Conservation (phyloP, 2,888 invertebrate genomes). For the Diploptera punctata region DNA sequence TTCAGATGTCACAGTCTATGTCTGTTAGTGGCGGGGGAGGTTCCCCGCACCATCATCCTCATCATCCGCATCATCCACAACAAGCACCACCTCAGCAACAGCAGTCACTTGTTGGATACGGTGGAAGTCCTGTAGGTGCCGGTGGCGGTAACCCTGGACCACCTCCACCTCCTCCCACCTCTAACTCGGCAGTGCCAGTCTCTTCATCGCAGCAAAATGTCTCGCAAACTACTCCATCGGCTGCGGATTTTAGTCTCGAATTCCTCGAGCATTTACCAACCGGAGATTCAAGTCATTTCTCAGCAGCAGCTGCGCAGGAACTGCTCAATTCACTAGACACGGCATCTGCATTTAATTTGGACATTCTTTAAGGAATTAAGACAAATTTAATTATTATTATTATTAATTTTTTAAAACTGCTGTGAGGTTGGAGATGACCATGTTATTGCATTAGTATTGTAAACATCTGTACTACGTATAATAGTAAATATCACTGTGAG, state of each 20-base stretch:
- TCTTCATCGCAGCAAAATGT: constrained; percentile 19
- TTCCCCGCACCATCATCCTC: constrained; percentile 47
- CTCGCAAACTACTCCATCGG: constrained; percentile 40
- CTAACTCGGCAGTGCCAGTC: constrained; percentile 7
- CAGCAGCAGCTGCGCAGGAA: constrained; percentile 73
- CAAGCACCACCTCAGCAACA: constrained; percentile 50
- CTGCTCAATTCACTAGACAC: constrained; percentile 83
- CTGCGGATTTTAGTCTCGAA: constrained; percentile 79
- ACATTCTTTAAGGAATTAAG: constrained; percentile 60
- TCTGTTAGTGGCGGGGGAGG: constrained; percentile 49
- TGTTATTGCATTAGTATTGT: too few species aligned
- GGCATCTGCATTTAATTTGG: constrained; percentile 69
- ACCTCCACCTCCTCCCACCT: constrained; percentile 51
- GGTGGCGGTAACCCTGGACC: constrained; percentile 30
- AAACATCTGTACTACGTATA: too few species aligned
- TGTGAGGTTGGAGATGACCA: background rate
- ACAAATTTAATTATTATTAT: too few species aligned
- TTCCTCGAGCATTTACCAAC: constrained; percentile 83
- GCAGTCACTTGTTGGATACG: constrained; percentile 51
- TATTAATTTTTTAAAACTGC: background rate
- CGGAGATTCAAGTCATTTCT: constrained; percentile 76
- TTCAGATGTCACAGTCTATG: constrained; percentile 55
- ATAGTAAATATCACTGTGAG: too few species aligned
- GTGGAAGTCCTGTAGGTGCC: constrained; percentile 39
- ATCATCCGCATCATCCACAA: constrained; percentile 46